Conservation (phyloP, 2,888 invertebrate genomes). For the Schrankia costaestrigalis region DNA sequence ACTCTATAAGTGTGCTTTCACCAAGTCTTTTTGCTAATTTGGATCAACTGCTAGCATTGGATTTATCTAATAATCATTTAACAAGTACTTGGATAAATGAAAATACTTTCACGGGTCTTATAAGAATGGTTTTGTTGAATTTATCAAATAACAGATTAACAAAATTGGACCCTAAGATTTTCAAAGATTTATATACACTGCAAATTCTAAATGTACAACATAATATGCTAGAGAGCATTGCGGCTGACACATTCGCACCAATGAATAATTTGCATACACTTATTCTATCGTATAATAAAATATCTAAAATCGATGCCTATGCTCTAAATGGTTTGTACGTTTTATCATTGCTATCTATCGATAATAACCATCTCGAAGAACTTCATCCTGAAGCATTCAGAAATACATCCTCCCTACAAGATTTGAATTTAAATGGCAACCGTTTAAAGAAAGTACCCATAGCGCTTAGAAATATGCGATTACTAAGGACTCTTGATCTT, state of each 20-base stretch:
- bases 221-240: slow-evolving; percentile 90
- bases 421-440: slow-evolving; percentile 94
- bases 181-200: slow-evolving; percentile 91
- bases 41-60: slow-evolving; percentile 89
- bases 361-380: slow-evolving; percentile 91
- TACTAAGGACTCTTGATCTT: slow-evolving; percentile 92
- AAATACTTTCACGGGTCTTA: slow-evolving; percentile 92
- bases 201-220: slow-evolving; percentile 92
- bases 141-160: slow-evolving; percentile 91
- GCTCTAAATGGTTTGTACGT: slow-evolving; percentile 94
- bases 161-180: slow-evolving; percentile 90
- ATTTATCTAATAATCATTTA: slow-evolving; percentile 92
- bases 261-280: slow-evolving; percentile 96
- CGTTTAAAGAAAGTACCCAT: slow-evolving; percentile 89
- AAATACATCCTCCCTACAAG: slow-evolving; percentile 94
- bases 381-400: slow-evolving; percentile 93
- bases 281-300: slow-evolving; percentile 91
- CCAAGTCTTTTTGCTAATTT: slow-evolving; percentile 93
- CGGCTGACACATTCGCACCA: slow-evolving; percentile 92
- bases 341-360: slow-evolving; percentile 90
- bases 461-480: slow-evolving; percentile 91
- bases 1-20: slow-evolving; percentile 92
- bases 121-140: slow-evolving; percentile 92
- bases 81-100: slow-evolving; percentile 93
- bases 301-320: slow-evolving; percentile 91